Base-by-base conservation (phyloP, 2,888 invertebrate species). In the Patella caerulea region DNA sequence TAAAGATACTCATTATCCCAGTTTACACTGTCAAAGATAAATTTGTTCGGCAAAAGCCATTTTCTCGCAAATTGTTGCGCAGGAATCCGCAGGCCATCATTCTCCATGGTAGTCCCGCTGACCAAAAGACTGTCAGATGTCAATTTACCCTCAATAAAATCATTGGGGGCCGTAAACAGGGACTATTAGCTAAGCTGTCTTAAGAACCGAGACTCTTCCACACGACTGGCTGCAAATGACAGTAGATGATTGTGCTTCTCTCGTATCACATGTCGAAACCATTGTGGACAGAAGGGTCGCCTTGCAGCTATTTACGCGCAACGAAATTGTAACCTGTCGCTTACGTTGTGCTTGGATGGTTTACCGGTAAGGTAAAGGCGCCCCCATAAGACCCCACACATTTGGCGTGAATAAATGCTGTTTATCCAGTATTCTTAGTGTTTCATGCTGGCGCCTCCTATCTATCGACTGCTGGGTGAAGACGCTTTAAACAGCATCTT, bases 231-330 rank as follows among this genome's bases (percentile, higher is more conserved):
- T 24, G 24, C 65, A 65, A 65, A 65, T 24, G 65, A 65, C 65
- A 14, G 65, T 24, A 19, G 11, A 65, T 12, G 24, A 65, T 24
- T n/a, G 19, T 65, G 65, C 65, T 24, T 65, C 19, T 9, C 45
- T 65, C 19, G 24, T 65, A 65, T 65, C 65, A 65, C 19, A 24
- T 65, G 24, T 24, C 65, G 7, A 24, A 24, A 24, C 65, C 24
- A 65, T 65, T 65, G 24, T 65, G 65, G 15, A 24, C 65, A 65
- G 65, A 65, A 65, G 65, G 65, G 19, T 65, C 65, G 19, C 65
- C 65, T 65, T 12, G 65, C 19, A 24, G 65, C 19, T 65, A 65
- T 65, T 65, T 65, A 65, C 65, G 65, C 24, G 24, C 24, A 11
- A 24, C 19, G 24, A 65, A 65, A 65, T 24, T 65, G 19, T 65